phyloP scores from a whole-genome alignment of 2,888 invertebrate species.

The Abscondita cerata region DNA sequence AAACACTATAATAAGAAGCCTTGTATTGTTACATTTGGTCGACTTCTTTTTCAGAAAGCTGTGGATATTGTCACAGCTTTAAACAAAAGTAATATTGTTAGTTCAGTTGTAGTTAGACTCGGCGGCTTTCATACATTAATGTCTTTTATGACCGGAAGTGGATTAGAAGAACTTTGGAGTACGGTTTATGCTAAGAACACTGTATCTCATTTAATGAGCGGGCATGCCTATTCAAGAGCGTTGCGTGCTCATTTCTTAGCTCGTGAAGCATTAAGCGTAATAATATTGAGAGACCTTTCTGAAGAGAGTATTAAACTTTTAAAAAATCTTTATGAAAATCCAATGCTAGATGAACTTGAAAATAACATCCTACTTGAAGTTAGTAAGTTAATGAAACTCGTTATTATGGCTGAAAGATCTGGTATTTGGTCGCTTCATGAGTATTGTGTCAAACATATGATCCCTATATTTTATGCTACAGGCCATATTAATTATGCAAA shows the following conservation, averaged over 20 bases:
- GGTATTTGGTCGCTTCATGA: constrained; percentile 5
- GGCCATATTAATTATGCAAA: no score
- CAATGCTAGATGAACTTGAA: not conserved
- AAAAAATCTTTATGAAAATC: not conserved
- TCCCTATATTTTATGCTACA: constrained; percentile 11
- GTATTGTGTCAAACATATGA: constrained; percentile 10
- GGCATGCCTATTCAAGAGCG: constrained; percentile 3
- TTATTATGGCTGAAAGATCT: not conserved
- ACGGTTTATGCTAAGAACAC: not conserved
- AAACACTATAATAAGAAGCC: not conserved
- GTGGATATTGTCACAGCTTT: constrained; percentile 6
- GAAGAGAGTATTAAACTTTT: not conserved
- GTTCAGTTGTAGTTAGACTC: not conserved
- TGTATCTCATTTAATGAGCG: not conserved
- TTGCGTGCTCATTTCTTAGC: not conserved
- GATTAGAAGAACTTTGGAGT: constrained; percentile 1
- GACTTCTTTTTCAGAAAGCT: constrained; percentile 4
- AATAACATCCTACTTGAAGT: not conserved
- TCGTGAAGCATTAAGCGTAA: not conserved
- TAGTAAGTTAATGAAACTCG: constrained; percentile 1
- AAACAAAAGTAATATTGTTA: not conserved
- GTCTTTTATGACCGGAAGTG: constrained; percentile 2
- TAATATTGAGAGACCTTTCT: not conserved
- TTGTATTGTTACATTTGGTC: no score
- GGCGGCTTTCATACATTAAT: constrained; percentile 3